Percentiles rank a stretch among this genome's conserved stretches.
These are phyloP conservation scores for Pantala flavescens DNA, from an alignment of 1,140 invertebrate genomes.

Conservation along the genomic window DNA sequence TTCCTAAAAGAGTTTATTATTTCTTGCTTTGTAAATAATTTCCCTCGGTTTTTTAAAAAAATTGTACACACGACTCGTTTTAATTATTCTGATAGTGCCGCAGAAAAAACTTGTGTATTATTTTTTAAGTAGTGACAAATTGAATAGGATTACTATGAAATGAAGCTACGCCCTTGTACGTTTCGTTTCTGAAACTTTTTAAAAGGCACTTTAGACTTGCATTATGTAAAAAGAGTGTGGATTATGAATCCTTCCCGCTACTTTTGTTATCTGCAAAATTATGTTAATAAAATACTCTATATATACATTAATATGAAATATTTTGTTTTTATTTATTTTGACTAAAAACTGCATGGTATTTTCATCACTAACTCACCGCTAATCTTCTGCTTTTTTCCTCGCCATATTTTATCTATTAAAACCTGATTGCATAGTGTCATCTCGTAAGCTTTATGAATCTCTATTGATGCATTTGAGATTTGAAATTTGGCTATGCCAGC, in stretches of 20 bases:
- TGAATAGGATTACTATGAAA: neutral
- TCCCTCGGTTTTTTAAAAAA: neutral
- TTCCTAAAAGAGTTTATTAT: neutral
- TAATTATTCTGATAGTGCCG: neutral
- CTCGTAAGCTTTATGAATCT: no score
- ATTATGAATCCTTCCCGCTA: neutral
- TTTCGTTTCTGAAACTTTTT: neutral
- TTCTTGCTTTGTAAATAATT: neutral
- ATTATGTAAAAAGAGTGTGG: conserved; percentile 10
- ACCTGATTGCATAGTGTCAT: no score
- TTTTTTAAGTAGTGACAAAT: neutral
- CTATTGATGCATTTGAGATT: no score
- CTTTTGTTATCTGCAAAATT: conserved; percentile 8
- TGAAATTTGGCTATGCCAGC: no score
- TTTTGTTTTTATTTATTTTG: no score
- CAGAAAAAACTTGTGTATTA: neutral
- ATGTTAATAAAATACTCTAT: conserved; percentile 11
- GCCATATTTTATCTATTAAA: no score
- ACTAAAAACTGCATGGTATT: no score
- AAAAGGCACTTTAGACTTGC: neutral
- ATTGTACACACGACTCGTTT: neutral
- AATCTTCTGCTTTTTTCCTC: no score
- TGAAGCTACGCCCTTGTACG: neutral
- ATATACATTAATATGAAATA: neutral
- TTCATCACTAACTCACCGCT: no score